Conservation (phyloP, 2,797 vertebrate genomes). For the Loriculus beryllinus region DNA sequence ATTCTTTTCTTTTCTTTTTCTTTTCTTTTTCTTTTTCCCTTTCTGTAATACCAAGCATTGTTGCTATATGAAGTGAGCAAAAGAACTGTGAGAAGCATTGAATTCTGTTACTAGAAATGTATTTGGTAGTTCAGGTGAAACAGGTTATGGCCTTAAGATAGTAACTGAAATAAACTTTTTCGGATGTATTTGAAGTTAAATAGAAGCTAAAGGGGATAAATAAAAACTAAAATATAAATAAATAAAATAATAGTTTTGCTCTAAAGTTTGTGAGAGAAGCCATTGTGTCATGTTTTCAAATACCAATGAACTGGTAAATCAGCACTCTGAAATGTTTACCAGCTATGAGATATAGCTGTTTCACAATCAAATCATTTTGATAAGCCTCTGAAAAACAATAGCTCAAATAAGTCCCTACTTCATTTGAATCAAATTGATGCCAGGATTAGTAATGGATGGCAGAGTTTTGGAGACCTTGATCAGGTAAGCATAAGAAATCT, state of each 20-base stretch:
- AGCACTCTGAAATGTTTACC: background rate
- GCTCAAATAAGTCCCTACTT: background rate
- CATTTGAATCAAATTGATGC: background rate
- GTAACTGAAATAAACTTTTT: background rate
- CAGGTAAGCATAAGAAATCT: background rate
- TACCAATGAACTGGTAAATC: accelerated
- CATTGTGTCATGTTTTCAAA: background rate
- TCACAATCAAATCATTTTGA: background rate
- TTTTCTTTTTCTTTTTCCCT: background rate
- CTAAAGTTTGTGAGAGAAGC: background rate
- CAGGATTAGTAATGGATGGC: background rate
- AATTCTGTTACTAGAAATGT: background rate
- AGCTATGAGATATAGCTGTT: background rate
- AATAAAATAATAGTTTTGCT: background rate
- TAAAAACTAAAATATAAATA: background rate
- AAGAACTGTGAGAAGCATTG: background rate
- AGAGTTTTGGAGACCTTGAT: background rate
- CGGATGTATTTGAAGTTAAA: background rate
- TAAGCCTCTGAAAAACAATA: background rate
- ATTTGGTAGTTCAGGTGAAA: background rate
- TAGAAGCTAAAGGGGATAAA: background rate
- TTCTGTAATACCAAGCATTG: background rate
- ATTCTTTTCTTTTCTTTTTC: background rate
- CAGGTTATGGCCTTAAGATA: background rate
- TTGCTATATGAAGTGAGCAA: background rate